Conservation (phyloP, 2,888 invertebrate species). For the Drosophila mercatorum region DNA sequence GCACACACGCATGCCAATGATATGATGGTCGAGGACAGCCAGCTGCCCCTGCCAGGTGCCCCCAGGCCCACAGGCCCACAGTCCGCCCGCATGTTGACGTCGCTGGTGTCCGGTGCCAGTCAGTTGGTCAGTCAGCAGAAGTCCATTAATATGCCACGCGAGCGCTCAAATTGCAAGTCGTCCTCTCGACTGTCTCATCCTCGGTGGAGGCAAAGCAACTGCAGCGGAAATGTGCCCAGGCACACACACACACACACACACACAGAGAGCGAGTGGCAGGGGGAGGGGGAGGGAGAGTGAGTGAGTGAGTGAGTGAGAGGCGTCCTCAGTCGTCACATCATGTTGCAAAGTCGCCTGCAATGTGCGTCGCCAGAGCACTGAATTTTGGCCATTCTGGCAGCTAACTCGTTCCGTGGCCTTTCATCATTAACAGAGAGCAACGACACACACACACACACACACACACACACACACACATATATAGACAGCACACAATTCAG, state of each 20-base stretch:
- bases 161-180: conserved; percentile 77
- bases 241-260: conserved; percentile 22
- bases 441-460: conserved; percentile 19
- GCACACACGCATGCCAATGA: conserved; percentile 60
- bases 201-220: conserved; percentile 45
- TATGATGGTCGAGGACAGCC: conserved; percentile 20
- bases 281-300: not conserved
- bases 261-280: not conserved
- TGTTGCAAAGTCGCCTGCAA: conserved; percentile 49
- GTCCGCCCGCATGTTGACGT: not conserved
- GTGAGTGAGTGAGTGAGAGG: not conserved
- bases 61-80: not conserved
- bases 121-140: conserved; percentile 56
- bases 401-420: conserved; percentile 64
- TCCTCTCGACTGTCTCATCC: conserved; percentile 60
- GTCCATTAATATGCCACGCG: conserved; percentile 74
- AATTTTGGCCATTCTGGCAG: conserved; percentile 68
- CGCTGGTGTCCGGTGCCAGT: conserved; percentile 30
- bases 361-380: conserved; percentile 62
- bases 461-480: conserved; percentile 14
- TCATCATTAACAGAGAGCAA: conserved; percentile 68
- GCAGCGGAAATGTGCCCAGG: conserved; percentile 73
- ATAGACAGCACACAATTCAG: conserved; percentile 41
- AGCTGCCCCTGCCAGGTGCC: not conserved
- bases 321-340: conserved; percentile 41